Conservation (phyloP, 2,888 invertebrate species). For the Crocallis elinguaria region DNA sequence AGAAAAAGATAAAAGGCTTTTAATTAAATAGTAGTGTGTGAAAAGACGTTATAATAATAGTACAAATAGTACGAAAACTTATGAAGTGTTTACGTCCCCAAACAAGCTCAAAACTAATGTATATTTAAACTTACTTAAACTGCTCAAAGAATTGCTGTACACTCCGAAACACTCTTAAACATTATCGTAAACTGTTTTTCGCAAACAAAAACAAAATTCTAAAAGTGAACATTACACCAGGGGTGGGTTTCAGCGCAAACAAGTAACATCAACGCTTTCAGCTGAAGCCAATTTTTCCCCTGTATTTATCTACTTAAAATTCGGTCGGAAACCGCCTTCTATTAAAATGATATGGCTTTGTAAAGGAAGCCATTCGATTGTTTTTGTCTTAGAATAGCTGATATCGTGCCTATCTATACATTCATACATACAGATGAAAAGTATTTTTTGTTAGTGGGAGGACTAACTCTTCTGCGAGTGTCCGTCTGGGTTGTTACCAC, state of each 20-base stretch:
- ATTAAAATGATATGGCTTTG: slow-evolving; percentile 8
- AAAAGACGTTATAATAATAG: neutral
- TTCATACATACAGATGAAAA: too few relatives aligned
- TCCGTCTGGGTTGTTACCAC: too few relatives aligned
- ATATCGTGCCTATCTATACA: neutral
- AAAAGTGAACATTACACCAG: slow-evolving; percentile 1
- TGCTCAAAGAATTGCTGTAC: neutral
- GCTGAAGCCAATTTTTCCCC: neutral
- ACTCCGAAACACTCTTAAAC: neutral
- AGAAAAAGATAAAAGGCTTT: too few relatives aligned
- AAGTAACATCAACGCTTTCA: slow-evolving; percentile 4
- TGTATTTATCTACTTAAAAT: slow-evolving; percentile 20
- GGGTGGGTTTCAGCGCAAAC: slow-evolving; percentile 3
- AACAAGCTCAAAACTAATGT: too few relatives aligned
- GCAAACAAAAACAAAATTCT: slow-evolving; percentile 16
- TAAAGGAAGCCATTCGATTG: slow-evolving; percentile 6
- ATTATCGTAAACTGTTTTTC: slow-evolving; percentile 11
- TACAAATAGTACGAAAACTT: neutral
- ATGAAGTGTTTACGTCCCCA: too few relatives aligned
- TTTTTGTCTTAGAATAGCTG: neutral
- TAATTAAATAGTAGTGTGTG: too few relatives aligned
- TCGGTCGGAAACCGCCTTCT: slow-evolving; percentile 4
- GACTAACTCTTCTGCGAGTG: too few relatives aligned
- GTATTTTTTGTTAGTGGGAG: too few relatives aligned
- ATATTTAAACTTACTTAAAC: neutral